Evolutionary conservation across 2,113 vertebrate genomes (phyloP), one percentile per base, ranked within the genome.

Genomic region (Psettodes erumei): DNA sequence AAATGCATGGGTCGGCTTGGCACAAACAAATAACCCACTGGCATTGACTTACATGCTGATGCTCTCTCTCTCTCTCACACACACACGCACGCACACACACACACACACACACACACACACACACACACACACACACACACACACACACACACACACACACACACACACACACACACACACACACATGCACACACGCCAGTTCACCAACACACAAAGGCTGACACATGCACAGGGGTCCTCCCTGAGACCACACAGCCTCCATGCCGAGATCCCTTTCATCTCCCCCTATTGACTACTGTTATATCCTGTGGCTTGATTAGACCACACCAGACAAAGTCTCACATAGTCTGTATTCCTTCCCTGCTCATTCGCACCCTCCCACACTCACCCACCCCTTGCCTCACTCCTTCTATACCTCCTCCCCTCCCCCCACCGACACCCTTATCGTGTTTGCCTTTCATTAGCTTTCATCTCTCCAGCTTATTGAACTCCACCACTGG

Each of bases 401-500:
- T 53, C 71, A 53, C 74, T 74, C 69, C 56, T 71, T 73, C 64
- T 66, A 77, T 71, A 81, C 77, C 75, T 71, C 76, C 75, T 68
- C 78, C 68, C 58, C 75, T 72, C 15, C 58, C 77, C 63, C 79
- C 73, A 78, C 83, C 75, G 66, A 78, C 83, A 79, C 82, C 79
- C 84, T 73, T 77, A 83, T 75, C 75, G 35, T 92, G 91, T 92
- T 92, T 94, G 90, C 89, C 91, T 91, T 94, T 94, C 93, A 93
- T 93, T 93, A 92, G 90, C 93, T 93, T 94, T 93, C 91, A 94
- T 93, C 93, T 91, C 86, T 86, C 65, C 79, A 83, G 85, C 86
- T 91, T 93, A 94, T 92, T 93, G 94, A 94, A 92, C 90, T 86
- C 83, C 84, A 92, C 91, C 89, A 93, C 88, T 87, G 90, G 92